Evolutionary conservation across 2,113 vertebrate genomes (phyloP), one percentile per base, ranked within the genome.

Genomic region (Dromas ardeola): DNA sequence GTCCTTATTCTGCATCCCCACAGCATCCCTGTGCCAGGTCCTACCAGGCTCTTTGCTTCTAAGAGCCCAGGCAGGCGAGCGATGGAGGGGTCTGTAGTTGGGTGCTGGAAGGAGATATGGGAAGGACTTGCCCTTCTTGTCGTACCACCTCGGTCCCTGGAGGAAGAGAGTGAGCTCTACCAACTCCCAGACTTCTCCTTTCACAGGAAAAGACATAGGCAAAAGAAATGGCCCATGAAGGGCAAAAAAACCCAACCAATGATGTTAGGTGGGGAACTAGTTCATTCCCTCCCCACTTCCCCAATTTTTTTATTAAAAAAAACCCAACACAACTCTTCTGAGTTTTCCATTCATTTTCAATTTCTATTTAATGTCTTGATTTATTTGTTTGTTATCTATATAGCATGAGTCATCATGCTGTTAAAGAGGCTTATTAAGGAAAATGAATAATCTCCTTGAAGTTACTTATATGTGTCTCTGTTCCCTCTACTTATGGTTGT

Each of bases 381-480:
- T 63, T 78, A 62, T 81, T 95, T 94, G 45, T 74, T 83, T 95
- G 18, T 61, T 93, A 93, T 89, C 81, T 96, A 42, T 93, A 79
- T 84, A 86, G 56, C 61, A 63, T 84, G 72, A 96, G 26, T 89
- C 5, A 7, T 52, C 77, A 12, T 13, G 73, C 77, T 94, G 69
- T 85, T 94, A 63, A 74, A 95, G 40, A 79, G 38, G 43, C 19
- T 87, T 81, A 71, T 71, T 94, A 91, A 89, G 43, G 69, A 94
- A 93, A 93, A 81, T 19, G 11, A 89, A 89, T 86, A 74, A 86
- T 92, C 69, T 66, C 14, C 77, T 81, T 82, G 58, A 96, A 76
- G 65, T 89, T 81, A 47, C 94, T 85, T 91, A 30, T 40, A 38
- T 42, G 9, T 87, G 69, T 81, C n/a, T 90, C 59, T 72, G 6